These are phyloP conservation scores for Synanthedon myopaeformis DNA, from an alignment of 2,888 invertebrate genomes.

Conservation along the genomic window DNA sequence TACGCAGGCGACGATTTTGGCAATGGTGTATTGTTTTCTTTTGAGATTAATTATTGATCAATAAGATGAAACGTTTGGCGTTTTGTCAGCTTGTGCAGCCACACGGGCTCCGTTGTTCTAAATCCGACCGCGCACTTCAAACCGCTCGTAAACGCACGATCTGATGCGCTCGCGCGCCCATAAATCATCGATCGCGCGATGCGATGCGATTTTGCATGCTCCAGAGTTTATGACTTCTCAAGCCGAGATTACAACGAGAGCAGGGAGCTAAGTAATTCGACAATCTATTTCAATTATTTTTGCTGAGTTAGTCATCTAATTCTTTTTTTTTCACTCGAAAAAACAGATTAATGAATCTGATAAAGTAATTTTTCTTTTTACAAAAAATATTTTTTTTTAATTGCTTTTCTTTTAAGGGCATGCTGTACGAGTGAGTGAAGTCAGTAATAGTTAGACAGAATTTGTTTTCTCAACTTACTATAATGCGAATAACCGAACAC, in stretches of 20 bases:
- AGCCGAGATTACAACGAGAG: neutral
- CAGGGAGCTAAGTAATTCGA: neutral
- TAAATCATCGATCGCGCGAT: constrained; percentile 56
- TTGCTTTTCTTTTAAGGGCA: no score
- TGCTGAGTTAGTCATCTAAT: neutral
- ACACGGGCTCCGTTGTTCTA: constrained; percentile 34
- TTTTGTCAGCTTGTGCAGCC: constrained; percentile 30
- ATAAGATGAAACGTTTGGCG: no score
- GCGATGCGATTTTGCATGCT: constrained; percentile 42
- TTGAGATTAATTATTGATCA: no score
- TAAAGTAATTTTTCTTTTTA: neutral
- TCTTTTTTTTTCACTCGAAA: no score
- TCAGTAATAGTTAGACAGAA: no score
- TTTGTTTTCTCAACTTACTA: no score
- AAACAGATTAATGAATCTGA: no score
- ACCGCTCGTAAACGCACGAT: constrained; percentile 43
- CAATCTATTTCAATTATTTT: constrained; percentile 5
- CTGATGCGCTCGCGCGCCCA: constrained; percentile 39
- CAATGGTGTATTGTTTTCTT: no score
- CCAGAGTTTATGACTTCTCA: constrained; percentile 34
- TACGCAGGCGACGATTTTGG: no score
- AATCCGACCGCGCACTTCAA: constrained; percentile 22
- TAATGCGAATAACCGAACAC: no score
- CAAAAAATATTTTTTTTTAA: no score
- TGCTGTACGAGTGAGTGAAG: no score